A percentile compares a stretch with the other conserved stretches of the same genome.
Evolutionary conservation across 2,888 invertebrate genomes (phyloP).

Genomic region (Microplitis deprimator): DNA sequence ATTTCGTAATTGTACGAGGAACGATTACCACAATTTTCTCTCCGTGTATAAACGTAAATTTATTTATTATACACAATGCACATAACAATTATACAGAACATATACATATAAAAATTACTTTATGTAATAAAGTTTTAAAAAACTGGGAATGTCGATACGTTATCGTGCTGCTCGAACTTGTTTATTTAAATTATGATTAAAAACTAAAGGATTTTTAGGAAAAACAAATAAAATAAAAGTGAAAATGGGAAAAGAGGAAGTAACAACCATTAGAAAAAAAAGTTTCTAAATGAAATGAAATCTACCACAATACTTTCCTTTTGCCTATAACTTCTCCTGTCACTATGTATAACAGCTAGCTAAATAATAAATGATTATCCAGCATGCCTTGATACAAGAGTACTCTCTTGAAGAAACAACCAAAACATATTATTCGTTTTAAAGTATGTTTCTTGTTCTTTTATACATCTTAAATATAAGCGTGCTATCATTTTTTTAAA

Average conservation of each 20-base stretch:
- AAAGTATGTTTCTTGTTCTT: slow-evolving; percentile 41
- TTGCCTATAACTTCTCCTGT: slow-evolving; percentile 71
- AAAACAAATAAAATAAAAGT: slow-evolving; percentile 13
- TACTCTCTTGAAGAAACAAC: slow-evolving; percentile 34
- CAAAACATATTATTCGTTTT: slow-evolving; percentile 37
- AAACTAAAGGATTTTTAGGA: not conserved
- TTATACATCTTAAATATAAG: slow-evolving; percentile 26
- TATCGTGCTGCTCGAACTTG: slow-evolving; percentile 49
- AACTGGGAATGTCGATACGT: slow-evolving; percentile 47
- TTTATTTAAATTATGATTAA: slow-evolving; percentile 20
- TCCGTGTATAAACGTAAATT: not conserved
- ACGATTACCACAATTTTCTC: too few species aligned
- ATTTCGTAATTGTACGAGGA: too few species aligned
- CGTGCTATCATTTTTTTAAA: slow-evolving; percentile 15
- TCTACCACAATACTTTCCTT: slow-evolving; percentile 69
- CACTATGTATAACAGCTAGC: slow-evolving; percentile 72
- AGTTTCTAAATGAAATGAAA: slow-evolving; percentile 40
- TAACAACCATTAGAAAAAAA: slow-evolving; percentile 46
- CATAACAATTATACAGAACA: slow-evolving; percentile 41
- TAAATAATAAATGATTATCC: slow-evolving; percentile 64
- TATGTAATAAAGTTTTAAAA: slow-evolving; percentile 42
- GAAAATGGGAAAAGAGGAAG: slow-evolving; percentile 53
- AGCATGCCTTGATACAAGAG: slow-evolving; percentile 64
- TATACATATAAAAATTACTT: slow-evolving; percentile 40
- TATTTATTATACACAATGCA: slow-evolving; percentile 33